Base-by-base conservation (phyloP, 1,140 invertebrate species). In the Fopius arisanus region DNA sequence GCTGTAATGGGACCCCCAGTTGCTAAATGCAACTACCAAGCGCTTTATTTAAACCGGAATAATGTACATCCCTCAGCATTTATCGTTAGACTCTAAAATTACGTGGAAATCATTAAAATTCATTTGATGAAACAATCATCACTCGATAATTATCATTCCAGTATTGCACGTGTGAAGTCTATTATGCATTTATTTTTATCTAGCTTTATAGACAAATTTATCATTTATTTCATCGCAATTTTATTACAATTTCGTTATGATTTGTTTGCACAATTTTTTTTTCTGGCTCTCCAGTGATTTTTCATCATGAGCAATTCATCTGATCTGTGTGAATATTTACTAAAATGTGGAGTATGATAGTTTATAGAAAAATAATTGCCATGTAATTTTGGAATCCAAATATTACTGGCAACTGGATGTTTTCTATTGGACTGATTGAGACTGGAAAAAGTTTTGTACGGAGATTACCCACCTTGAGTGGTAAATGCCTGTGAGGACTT, bases 1-100 rank as follows among this genome's bases (percentile, higher is more conserved):
- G 23, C 54, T 59, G 54, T 59, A 59, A 59, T 59, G 54, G 54
- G 54, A 59, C 54, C 54, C 43, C 54, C 54, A 59, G 23, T 26
- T 59, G 54, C 54, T 59, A 59, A 59, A 59, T 59, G 54, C 26
- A 23, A 26, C 54, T 59, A 12, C 54, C 54, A 59, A 59, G 54
- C 19, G 6, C 9, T 59, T 59, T 26, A 59, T 59, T 59, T 28
- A 26, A 26, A 3, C 23, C 23, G 19, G 3, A 59, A 59, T 12
- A 59, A 26, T 14, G 3, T 59, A 21, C 10, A 28, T 23, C 10
- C n/a, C 6, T 51, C 43, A 26, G 54, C 23, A 59, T 59, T 59
- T 28, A 59, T 26, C 19, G 14, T 59, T 28, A 28, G 54, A 14
- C 23, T 23, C 16, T 19, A 19, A 19, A 48, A n/a, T 48, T 5